Percentiles rank a stretch among this genome's conserved stretches.
Evolutionary conservation across 2,888 invertebrate species (phyloP).

Genomic region (Melinopterus prodromus): DNA sequence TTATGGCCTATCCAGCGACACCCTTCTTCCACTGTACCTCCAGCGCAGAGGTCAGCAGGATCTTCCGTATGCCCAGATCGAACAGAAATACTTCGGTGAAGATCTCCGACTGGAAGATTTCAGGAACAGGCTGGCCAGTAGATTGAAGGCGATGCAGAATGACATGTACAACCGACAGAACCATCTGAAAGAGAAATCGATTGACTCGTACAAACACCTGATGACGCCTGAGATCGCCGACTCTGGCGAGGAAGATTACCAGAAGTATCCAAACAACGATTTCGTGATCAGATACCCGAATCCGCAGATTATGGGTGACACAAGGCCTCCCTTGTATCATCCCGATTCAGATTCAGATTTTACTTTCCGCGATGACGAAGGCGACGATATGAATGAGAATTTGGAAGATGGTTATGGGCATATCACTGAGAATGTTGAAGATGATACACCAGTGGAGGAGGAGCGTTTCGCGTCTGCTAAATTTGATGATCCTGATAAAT

Average conservation of each 20-base stretch:
- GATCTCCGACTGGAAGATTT: constrained; percentile 35
- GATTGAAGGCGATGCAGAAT: constrained; percentile 39
- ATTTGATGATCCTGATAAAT: constrained; percentile 53
- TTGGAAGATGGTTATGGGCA: constrained; percentile 27
- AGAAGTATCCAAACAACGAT: constrained; percentile 29
- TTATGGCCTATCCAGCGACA: constrained; percentile 37
- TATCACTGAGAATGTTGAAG: constrained; percentile 36
- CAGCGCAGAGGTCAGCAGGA: constrained; percentile 37
- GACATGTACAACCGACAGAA: constrained; percentile 40
- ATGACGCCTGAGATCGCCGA: constrained; percentile 36
- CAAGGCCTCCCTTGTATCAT: constrained; percentile 38
- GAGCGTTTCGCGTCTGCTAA: constrained; percentile 44
- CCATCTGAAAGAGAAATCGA: constrained; percentile 39
- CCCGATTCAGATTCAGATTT: constrained; percentile 49
- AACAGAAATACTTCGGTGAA: constrained; percentile 34
- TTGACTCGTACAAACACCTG: constrained; percentile 41
- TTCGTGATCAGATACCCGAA: constrained; percentile 30
- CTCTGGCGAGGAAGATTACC: constrained; percentile 38
- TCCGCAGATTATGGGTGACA: constrained; percentile 49
- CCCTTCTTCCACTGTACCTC: constrained; percentile 38
- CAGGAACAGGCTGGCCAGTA: constrained; percentile 34
- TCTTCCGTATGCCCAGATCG: constrained; percentile 26
- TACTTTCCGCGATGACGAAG: constrained; percentile 45
- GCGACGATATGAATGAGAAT: constrained; percentile 31
- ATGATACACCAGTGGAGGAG: constrained; percentile 24